Evolutionary conservation across 2,113 vertebrate genomes (phyloP), one percentile per base, ranked within the genome.

Genomic region (Erythrocercus mccallii): DNA sequence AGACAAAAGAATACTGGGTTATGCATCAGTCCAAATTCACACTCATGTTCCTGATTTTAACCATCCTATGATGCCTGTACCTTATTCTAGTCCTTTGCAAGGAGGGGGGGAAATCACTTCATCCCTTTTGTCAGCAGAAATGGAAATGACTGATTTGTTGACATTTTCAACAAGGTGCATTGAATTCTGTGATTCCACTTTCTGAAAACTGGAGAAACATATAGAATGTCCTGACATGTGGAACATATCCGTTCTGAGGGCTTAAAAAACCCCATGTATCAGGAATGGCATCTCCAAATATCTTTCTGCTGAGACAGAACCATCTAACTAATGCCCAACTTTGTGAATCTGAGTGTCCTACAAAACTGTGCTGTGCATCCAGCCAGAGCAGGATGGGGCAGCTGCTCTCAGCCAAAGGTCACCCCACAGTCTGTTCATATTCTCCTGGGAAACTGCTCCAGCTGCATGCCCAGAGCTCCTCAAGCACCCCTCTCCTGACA

Each of bases 81-180:
- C 13, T 68, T 47, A 38, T 38, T 66, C 13, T 38, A 57, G 14
- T 6, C n/a, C 22, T 57, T 23, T 47, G 22, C 28, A 57, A 68
- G n/a, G 22, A 47, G 17, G 5, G 5, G 31, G 3, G 4, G 0
- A 68, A 38, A 57, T 33, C 4, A 1, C 42, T 47, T 57, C 18
- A 25, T 33, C 28, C 23, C 3, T 68, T 68, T 69, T 68, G 15
- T 33, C 48, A 81, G 40, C 31, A 71, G 78, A 77, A 77, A 77
- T 50, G 8, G 24, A 76, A 68, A 69, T 20, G 2, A 68, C 5
- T 72, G 8, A 22, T 80, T 28, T 81, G 33, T 47, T 64, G 45
- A n/a, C 31, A 45, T 79, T 84, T 84, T 87, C 61, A 68, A 86
- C 28, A 86, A 64, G 18, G 15, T 68, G 56, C 11, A 8, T 5